Conservation (phyloP, 1,140 invertebrate species). For the Antheraea mylitta region DNA sequence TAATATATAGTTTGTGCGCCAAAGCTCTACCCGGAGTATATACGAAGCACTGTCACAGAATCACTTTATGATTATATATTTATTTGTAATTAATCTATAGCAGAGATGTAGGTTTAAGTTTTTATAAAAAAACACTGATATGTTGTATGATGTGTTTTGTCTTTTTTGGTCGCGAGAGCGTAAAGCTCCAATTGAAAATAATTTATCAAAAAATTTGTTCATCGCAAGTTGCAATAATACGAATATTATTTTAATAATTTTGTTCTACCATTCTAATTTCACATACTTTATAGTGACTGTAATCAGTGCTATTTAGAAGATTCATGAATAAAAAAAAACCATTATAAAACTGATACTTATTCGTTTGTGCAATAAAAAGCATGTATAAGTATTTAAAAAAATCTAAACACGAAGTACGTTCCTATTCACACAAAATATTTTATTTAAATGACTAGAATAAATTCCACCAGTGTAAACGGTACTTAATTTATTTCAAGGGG, state of each 20-base stretch:
- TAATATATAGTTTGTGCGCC: constrained; percentile 62
- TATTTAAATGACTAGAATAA: neutral
- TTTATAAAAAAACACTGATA: constrained; percentile 50
- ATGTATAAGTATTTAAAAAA: neutral
- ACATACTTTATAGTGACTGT: neutral
- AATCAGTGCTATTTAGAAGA: neutral
- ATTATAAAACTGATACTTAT: too few relatives aligned
- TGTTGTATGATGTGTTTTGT: constrained; percentile 75
- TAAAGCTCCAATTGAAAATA: neutral
- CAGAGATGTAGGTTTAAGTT: neutral
- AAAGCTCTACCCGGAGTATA: constrained; percentile 69
- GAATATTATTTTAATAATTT: too few relatives aligned
- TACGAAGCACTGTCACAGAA: constrained; percentile 45
- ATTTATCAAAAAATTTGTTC: too few relatives aligned
- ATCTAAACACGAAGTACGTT: too few relatives aligned
- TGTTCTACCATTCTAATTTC: too few relatives aligned
- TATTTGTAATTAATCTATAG: neutral
- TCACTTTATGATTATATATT: constrained; percentile 10
- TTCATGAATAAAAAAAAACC: neutral
- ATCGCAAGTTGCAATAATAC: too few relatives aligned
- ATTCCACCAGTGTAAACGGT: too few relatives aligned
- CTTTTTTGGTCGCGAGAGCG: constrained; percentile 54
- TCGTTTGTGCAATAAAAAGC: constrained; percentile 1
- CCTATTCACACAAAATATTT: neutral
- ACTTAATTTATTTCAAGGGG: too few relatives aligned